Conservation (phyloP, 2,113 vertebrate genomes). For the Neogobius melanostomus region DNA sequence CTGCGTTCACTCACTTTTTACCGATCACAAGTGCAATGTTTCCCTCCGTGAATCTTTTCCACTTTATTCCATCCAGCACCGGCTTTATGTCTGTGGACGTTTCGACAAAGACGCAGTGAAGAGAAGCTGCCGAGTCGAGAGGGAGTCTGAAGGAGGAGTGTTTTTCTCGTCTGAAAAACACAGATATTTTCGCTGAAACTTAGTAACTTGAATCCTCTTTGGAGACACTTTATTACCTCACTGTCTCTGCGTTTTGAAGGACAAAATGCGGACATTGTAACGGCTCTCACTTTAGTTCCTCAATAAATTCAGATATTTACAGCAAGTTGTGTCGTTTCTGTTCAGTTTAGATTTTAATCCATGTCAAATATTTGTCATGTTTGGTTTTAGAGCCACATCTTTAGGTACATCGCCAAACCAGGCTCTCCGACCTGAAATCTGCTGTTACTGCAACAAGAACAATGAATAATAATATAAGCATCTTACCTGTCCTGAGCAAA, state of each 20-base stretch:
- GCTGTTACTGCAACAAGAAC: too few species aligned
- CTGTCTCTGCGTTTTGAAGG: neutral
- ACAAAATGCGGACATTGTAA: neutral
- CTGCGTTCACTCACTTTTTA: too few species aligned
- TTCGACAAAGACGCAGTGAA: neutral
- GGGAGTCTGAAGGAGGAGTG: neutral
- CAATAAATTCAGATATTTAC: neutral
- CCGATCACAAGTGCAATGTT: slow-evolving; percentile 44
- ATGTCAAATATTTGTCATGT: too few species aligned
- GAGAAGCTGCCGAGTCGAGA: neutral
- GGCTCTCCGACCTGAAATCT: too few species aligned
- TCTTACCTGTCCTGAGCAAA: too few species aligned
- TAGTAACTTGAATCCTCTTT: neutral
- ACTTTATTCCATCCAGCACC: neutral
- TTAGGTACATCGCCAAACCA: too few species aligned
- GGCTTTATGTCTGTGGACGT: neutral
- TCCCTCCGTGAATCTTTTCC: slow-evolving; percentile 18
- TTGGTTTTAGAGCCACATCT: too few species aligned
- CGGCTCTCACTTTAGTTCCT: neutral
- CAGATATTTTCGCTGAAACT: neutral
- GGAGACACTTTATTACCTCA: neutral
- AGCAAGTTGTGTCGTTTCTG: neutral
- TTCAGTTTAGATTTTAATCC: too few species aligned
- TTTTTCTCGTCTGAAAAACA: too few species aligned
- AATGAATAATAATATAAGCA: too few species aligned